These are phyloP conservation scores for Pampusana beccarii DNA, from an alignment of 2,113 vertebrate genomes.

Conservation along the genomic window DNA sequence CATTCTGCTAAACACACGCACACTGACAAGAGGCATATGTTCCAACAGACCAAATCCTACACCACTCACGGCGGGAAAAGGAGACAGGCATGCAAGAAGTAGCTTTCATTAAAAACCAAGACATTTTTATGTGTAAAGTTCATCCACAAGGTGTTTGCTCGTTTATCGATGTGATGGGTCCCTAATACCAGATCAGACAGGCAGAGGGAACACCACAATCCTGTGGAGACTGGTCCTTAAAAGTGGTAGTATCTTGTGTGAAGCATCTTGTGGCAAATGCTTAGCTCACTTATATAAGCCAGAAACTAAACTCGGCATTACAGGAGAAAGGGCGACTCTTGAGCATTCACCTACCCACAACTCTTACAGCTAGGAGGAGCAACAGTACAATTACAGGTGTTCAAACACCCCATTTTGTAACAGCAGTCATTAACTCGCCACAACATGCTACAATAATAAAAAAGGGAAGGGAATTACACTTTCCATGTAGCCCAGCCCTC, in stretches of 20 bases:
- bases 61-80: not conserved
- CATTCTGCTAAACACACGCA: not conserved
- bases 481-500: not conserved
- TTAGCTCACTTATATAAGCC: not conserved
- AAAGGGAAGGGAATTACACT: not conserved
- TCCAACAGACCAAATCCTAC: not conserved
- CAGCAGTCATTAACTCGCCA: not conserved
- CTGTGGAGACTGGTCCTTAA: not conserved
- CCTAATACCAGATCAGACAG: not conserved
- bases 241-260: not conserved
- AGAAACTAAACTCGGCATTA: not conserved
- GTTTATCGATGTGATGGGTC: not conserved
- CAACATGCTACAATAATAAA: not conserved
- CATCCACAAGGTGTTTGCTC: not conserved
- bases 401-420: not conserved
- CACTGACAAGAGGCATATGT: not conserved
- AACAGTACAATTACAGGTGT: not conserved
- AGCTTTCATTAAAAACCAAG: not conserved
- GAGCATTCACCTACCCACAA: not conserved
- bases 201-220: not conserved
- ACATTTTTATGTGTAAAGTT: not conserved
- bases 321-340: not conserved
- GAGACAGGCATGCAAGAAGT: not conserved
- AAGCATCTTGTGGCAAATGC: not conserved
- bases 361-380: not conserved